A percentile compares a stretch with the other conserved stretches of the same genome.
phyloP scores from a whole-genome alignment of 2,797 vertebrate genomes.

The Pelodytes ibericus region DNA sequence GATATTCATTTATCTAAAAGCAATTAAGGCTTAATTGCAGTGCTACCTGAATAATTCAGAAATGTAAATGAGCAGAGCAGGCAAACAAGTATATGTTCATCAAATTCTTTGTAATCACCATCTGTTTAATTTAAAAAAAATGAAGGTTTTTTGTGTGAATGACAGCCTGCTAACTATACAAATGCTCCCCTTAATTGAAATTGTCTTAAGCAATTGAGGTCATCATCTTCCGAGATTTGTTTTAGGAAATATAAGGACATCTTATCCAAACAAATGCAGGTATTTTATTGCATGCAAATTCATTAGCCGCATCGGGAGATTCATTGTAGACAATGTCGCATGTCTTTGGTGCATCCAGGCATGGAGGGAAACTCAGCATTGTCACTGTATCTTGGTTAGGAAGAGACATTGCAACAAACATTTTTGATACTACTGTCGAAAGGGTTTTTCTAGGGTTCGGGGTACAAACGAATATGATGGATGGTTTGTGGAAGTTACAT shows the following conservation, averaged over 20 bases:
- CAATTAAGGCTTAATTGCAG: constrained; percentile 74
- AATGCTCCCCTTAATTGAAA: constrained; percentile 70
- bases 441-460: too few relatives aligned
- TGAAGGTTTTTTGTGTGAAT: constrained; percentile 72
- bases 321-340: constrained; percentile 24
- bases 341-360: constrained; percentile 5
- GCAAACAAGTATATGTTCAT: constrained; percentile 72
- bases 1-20: constrained; percentile 74
- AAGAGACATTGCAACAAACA: too few relatives aligned
- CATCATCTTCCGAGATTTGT: constrained; percentile 68
- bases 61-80: constrained; percentile 72
- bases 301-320: constrained; percentile 10
- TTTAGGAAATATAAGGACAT: constrained; percentile 62
- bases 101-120: constrained; percentile 76
- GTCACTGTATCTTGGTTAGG: too few relatives aligned
- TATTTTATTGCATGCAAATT: constrained; percentile 57
- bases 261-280: constrained; percentile 63
- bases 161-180: constrained; percentile 71
- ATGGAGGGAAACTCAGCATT: not conserved
- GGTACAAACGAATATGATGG: too few relatives aligned
- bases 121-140: constrained; percentile 77
- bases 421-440: too few relatives aligned
- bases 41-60: constrained; percentile 75
- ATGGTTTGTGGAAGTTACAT: too few relatives aligned
- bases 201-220: constrained; percentile 66